Base-by-base conservation (phyloP, 2,113 vertebrate species). In the Rafetus swinhoei region DNA sequence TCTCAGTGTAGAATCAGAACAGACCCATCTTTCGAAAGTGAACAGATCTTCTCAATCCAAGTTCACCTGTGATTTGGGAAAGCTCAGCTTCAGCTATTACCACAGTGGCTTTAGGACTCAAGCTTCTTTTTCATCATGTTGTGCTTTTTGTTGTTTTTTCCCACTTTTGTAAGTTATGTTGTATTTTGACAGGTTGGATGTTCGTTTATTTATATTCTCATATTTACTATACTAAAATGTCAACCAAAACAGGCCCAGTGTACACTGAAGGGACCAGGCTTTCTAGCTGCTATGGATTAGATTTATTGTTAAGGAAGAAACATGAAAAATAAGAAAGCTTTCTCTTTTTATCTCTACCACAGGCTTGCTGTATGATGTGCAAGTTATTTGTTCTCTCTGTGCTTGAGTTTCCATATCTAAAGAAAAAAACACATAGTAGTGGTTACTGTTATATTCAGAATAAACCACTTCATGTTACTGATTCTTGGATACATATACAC, bases 381-480 rank as follows among this genome's bases (percentile, higher is more conserved):
- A 87, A 62, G 8, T 57, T 65, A 14, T 82, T 86, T 5, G 14
- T 79, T 85, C 79, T 15, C 69, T 74, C n/a, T 74, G 35, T 69
- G 4, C 32, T 90, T 93, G 0, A 29, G 81, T 87, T 89, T 22
- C 21, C 85, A 50, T 35, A 4, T 25, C 0, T 25, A 11, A 35
- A 59, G 80, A 57, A 1, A 14, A 14, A 89, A 2, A 2, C 45
- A 45, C 45, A 15, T 57, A 84, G 59, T 3, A 53, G 13, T 2
- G 72, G 62, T 94, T 76, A 1, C 60, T 50, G 25, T 56, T 50
- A 5, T 0, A 53, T 19, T 69, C 52, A 55, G 54, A 16, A 3
- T 92, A 53, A 13, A 84, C 86, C n/a, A 50, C 77, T 95, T 96
- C 54, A 54, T 53, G 82, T 90, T 89, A 90, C 88, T 92, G 27